Conservation (phyloP, 2,113 vertebrate genomes). For the Myiagra hebetior region DNA sequence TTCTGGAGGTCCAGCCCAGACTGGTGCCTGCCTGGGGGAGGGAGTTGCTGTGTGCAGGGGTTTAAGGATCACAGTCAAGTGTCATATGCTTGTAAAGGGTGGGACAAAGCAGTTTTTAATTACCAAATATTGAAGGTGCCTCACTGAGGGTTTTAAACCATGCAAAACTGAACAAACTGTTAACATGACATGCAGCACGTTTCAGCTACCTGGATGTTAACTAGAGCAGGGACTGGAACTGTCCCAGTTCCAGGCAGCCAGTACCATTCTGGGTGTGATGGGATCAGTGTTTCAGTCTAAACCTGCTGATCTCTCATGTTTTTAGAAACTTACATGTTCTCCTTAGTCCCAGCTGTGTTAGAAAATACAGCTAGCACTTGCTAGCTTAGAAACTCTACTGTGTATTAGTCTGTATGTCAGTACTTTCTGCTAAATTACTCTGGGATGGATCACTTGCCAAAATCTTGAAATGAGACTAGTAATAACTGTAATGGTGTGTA, state of each 20-base stretch:
- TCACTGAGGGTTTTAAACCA: not conserved
- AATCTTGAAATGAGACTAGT: not conserved
- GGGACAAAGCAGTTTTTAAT: not conserved
- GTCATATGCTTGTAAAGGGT: not conserved
- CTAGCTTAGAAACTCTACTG: not conserved
- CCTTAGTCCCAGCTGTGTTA: not conserved
- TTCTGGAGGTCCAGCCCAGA: not conserved
- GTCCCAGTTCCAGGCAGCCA: not conserved
- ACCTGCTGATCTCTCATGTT: not conserved
- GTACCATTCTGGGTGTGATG: not conserved
- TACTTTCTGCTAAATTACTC: not conserved
- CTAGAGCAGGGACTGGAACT: not conserved
- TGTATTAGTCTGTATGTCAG: not conserved
- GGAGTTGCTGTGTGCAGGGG: not conserved
- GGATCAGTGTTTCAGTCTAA: not conserved
- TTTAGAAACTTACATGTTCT: not conserved
- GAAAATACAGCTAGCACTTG: not conserved
- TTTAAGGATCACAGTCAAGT: not conserved
- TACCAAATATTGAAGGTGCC: not conserved
- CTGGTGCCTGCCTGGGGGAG: not conserved
- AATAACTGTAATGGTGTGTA: not conserved
- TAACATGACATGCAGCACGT: not conserved
- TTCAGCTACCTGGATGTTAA: not conserved
- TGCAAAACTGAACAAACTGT: not conserved
- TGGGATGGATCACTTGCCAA: not conserved